A percentile compares a stretch with the other conserved stretches of the same genome.
These are phyloP conservation scores for Palloptera scutellata DNA, from an alignment of 2,888 invertebrate genomes.

Conservation along the genomic window DNA sequence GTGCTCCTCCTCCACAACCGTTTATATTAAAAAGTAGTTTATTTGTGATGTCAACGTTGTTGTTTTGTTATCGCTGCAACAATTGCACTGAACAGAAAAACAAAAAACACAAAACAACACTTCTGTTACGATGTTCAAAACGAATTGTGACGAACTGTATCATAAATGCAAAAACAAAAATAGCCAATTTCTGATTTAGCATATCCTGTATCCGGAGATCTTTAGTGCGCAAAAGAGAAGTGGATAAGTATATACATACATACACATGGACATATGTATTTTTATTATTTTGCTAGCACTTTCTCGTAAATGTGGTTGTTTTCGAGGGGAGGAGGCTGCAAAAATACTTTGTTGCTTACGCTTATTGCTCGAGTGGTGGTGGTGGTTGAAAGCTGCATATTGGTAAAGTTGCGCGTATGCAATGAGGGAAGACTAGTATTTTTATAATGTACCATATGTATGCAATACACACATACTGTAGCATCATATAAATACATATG, in stretches of 20 bases:
- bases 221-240: background rate
- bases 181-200: background rate
- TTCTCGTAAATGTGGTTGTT: constrained; percentile 9
- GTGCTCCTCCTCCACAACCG: too few species aligned
- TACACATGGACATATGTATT: background rate
- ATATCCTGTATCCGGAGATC: background rate
- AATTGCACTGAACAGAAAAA: too few species aligned
- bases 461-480: too few species aligned
- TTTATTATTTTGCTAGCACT: too few species aligned
- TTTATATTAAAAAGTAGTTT: too few species aligned
- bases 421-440: constrained; percentile 9
- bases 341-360: constrained; percentile 8
- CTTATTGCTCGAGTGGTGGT: background rate
- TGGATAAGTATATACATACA: background rate
- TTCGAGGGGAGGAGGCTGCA: constrained; percentile 25
- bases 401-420: constrained; percentile 10
- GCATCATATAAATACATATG: too few species aligned
- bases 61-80: too few species aligned
- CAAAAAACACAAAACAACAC: too few species aligned
- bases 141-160: background rate
- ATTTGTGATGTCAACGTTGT: too few species aligned
- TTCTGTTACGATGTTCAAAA: too few species aligned
- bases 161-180: background rate
- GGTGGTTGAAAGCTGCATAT: constrained; percentile 22
- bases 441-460: too few species aligned